Evolutionary conservation across 2,113 vertebrate species (phyloP), one percentile per base, ranked within the genome.

Genomic region (Collichthys lucidus): DNA sequence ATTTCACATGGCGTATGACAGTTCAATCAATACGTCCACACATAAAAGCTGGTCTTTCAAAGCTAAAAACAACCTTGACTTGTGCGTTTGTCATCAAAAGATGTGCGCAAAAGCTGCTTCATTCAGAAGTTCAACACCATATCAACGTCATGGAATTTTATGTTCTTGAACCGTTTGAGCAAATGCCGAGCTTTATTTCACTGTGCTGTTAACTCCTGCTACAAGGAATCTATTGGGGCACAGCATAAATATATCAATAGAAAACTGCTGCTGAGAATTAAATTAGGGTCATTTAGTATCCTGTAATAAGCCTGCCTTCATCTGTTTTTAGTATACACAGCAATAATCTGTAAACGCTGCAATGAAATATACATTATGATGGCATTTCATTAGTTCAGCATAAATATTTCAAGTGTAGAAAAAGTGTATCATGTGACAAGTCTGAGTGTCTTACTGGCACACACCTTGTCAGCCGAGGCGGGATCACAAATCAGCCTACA

Each of bases 1-100:
- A 77, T 40, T 77, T 83, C 56, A 79, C 40, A 40, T 47, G 20
- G 60, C 73, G 74, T 22, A 0, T 1, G 49, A 60, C 64, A 49
- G 11, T 44, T 77, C 50, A 73, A 31, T 77, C 29, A 69, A 16
- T 71, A 83, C 16, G 40, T 77, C 71, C 63, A 29, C 22, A 56
- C 15, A 53, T 29, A 42, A 49, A 80, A 73, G 26, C 17, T 16
- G 9, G 46, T 60, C 40, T 74, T 19, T 44, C 19, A 61, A 46
- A 69, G 26, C 20, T 26, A 46, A 65, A 26, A 74, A 62, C 4
- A 49, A 57, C n/a, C 26, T 7, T 12, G n/a, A 44, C 35, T 24
- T 22, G n/a, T 64, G 24, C 3, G 52, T 29, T 22, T 24, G 47
- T 26, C 44, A 70, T 52, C 4, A 59, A 40, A 44, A 31, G 42